Evolutionary conservation across 2,113 vertebrate species (phyloP).

Genomic region (Butorides virescens): DNA sequence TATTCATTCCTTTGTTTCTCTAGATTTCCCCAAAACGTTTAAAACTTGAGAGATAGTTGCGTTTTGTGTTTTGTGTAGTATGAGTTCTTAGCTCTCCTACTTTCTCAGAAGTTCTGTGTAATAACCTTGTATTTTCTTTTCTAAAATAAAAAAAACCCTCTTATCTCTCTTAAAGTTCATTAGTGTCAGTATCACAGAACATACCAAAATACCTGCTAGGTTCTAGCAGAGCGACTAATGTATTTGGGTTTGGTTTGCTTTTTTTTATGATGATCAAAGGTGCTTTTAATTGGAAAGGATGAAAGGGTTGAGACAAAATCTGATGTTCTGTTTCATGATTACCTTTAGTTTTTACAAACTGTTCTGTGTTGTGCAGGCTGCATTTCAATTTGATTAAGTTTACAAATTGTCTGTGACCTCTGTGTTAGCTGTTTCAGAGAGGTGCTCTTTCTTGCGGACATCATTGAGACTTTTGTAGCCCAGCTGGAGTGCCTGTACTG

Average conservation of each 20-base stretch:
- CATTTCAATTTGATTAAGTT: background rate
- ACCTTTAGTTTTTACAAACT: background rate
- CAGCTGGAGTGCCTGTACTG: background rate
- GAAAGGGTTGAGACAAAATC: background rate
- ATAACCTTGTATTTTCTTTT: background rate
- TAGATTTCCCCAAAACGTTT: background rate
- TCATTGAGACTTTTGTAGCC: background rate
- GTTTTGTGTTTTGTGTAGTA: background rate
- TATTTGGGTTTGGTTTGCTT: background rate
- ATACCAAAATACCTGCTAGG: background rate
- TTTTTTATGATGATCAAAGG: background rate
- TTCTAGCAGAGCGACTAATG: background rate
- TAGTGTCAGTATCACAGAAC: background rate
- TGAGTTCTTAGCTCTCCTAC: background rate
- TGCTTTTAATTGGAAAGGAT: background rate
- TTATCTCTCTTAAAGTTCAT: background rate
- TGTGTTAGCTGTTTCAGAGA: background rate
- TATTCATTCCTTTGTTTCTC: background rate
- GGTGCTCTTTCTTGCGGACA: accelerated
- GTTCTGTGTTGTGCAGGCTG: background rate
- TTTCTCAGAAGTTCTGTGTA: background rate
- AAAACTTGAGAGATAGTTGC: background rate
- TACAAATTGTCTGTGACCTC: background rate
- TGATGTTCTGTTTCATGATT: background rate
- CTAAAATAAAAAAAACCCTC: background rate